phyloP scores from a whole-genome alignment of 2,113 vertebrate genomes.

The Onychorhynchus coronatus region DNA sequence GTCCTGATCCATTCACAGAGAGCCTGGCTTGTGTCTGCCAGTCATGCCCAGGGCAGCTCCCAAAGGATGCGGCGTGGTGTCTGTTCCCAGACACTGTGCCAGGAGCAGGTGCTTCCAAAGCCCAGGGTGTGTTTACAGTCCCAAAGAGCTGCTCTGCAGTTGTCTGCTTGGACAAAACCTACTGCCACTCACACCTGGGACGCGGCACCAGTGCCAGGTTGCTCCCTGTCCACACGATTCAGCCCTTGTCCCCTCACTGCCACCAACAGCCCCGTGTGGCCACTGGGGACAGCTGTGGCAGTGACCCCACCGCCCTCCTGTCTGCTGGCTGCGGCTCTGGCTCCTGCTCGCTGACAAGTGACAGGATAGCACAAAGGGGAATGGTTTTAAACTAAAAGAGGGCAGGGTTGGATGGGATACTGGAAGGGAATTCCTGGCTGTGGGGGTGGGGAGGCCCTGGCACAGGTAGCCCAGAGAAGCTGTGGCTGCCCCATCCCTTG shows the following conservation, averaged over 20 bases:
- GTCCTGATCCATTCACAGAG: not conserved
- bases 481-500: not conserved
- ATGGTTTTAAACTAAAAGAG: not conserved
- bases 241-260: not conserved
- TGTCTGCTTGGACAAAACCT: not conserved
- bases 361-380: not conserved
- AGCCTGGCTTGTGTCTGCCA: rapidly evolving
- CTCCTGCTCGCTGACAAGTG: not conserved
- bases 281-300: not conserved
- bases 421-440: not conserved
- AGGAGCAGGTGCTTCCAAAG: not conserved
- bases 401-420: rapidly evolving
- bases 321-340: not conserved
- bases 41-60: not conserved
- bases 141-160: not conserved
- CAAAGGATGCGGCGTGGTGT: rapidly evolving
- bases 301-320: not conserved
- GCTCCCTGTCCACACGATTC: not conserved
- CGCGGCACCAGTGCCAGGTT: rapidly evolving
- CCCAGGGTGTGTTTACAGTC: rapidly evolving
- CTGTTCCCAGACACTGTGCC: not conserved
- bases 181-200: rapidly evolving
- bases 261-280: not conserved
- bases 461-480: not conserved
- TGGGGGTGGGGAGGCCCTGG: not conserved